Evolutionary conservation across 1,140 invertebrate species (phyloP).

Genomic region (Drosophila triauraria): DNA sequence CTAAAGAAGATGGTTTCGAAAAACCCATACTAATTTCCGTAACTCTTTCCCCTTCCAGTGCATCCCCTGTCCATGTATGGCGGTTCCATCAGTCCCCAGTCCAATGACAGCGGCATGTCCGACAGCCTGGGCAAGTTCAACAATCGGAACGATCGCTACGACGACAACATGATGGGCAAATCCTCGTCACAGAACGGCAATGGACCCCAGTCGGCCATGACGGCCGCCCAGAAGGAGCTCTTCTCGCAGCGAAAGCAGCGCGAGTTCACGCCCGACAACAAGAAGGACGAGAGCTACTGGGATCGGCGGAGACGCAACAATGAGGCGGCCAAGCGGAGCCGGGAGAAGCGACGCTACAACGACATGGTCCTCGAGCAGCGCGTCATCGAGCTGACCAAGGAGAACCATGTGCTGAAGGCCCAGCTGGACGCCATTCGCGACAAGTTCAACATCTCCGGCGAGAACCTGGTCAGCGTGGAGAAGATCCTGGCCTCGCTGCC

Average conservation of each 20-base stretch:
- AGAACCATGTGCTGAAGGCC: constrained; percentile 96
- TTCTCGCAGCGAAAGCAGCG: constrained; percentile 94
- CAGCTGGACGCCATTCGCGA: constrained; percentile 97
- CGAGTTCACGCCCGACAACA: constrained; percentile 98
- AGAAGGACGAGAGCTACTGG: constrained; percentile 99
- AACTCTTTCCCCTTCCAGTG: constrained; percentile 48
- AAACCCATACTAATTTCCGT: neutral
- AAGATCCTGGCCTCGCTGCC: constrained; percentile 94
- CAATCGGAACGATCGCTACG: constrained; percentile 32
- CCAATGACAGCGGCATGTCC: constrained; percentile 77
- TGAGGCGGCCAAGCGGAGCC: constrained; percentile 96
- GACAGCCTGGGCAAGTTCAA: constrained; percentile 75
- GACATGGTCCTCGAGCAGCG: constrained; percentile 98
- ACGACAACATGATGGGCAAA: constrained; percentile 64
- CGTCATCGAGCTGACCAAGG: constrained; percentile 96
- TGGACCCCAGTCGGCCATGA: constrained; percentile 85
- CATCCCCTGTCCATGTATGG: constrained; percentile 79
- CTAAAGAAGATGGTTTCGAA: neutral
- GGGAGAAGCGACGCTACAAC: constrained; percentile 97
- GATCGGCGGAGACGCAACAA: constrained; percentile 97
- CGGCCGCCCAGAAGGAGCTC: constrained; percentile 78
- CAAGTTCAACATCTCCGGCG: constrained; percentile 96
- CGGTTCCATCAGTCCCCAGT: constrained; percentile 79
- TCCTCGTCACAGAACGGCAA: constrained; percentile 84
- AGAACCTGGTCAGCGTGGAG: constrained; percentile 93